Percentiles rank a stretch among this genome's conserved stretches.
Evolutionary conservation across 2,888 invertebrate species (phyloP).

Genomic region (Phytoseiulus persimilis): DNA sequence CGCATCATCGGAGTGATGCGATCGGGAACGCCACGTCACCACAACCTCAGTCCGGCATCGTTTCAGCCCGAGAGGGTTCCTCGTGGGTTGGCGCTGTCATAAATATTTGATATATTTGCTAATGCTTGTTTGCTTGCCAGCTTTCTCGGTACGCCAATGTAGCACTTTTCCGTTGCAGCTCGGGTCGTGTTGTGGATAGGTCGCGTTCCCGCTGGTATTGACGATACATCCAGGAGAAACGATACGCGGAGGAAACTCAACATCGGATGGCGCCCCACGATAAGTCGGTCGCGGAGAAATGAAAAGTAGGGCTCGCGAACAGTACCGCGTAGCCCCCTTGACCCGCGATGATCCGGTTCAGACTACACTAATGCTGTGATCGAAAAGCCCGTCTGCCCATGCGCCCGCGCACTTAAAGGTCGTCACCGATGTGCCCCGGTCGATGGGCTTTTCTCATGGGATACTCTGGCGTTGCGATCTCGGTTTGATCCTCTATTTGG

Average conservation of each 20-base stretch:
- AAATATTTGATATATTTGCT: slow-evolving; percentile 5
- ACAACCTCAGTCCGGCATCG: neutral
- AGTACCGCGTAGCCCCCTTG: neutral
- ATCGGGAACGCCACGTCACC: neutral
- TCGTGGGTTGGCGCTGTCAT: neutral
- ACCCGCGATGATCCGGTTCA: neutral
- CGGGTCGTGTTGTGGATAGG: neutral
- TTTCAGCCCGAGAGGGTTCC: neutral
- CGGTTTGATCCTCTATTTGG: too few relatives aligned
- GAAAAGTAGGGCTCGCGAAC: neutral
- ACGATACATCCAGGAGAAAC: neutral
- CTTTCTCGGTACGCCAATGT: neutral
- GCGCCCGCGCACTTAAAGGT: too few relatives aligned
- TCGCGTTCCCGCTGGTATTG: neutral
- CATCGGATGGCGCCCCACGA: neutral
- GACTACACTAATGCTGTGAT: neutral
- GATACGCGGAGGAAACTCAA: neutral
- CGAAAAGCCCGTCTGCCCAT: too few relatives aligned
- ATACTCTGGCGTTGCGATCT: too few relatives aligned
- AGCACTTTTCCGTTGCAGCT: neutral
- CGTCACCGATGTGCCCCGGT: too few relatives aligned
- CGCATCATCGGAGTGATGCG: neutral
- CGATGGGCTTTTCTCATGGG: too few relatives aligned
- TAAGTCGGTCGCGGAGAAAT: neutral
- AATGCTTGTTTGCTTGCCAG: neutral